phyloP scores from a whole-genome alignment of 2,113 vertebrate species.

The Heterocephalus glaber region DNA sequence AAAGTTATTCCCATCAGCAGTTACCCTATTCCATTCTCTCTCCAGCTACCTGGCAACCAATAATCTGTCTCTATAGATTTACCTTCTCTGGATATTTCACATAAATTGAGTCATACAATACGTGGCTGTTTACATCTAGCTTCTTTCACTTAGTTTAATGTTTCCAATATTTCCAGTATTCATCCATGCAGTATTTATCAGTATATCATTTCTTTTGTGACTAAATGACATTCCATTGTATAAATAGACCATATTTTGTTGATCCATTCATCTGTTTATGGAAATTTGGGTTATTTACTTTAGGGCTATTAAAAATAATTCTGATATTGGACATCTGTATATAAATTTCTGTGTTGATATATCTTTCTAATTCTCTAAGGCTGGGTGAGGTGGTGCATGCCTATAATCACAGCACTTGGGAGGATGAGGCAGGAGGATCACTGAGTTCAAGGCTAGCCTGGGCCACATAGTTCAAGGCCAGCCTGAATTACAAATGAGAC shows the following conservation, averaged over 20 bases:
- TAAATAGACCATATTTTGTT: constrained; percentile 11
- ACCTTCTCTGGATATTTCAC: neutral
- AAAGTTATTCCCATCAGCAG: neutral
- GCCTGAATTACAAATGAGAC: neutral
- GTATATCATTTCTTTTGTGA: constrained; percentile 15
- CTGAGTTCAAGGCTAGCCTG: neutral
- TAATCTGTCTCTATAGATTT: constrained; percentile 11
- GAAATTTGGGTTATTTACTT: constrained; percentile 1
- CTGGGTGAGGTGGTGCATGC: neutral
- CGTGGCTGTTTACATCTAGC: neutral
- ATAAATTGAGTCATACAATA: constrained; percentile 5
- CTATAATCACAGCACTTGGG: neutral
- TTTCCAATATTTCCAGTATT: constrained; percentile 40
- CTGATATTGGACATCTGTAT: constrained; percentile 28
- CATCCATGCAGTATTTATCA: neutral
- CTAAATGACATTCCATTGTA: neutral
- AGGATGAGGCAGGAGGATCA: neutral
- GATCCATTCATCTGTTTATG: neutral
- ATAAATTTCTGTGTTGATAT: neutral
- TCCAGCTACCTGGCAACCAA: neutral
- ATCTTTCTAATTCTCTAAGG: neutral
- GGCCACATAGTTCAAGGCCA: neutral
- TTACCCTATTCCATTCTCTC: neutral
- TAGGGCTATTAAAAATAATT: constrained; percentile 6
- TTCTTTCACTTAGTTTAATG: neutral